phyloP scores from a whole-genome alignment of 2,797 vertebrate genomes.

The Gambelia wislizenii region DNA sequence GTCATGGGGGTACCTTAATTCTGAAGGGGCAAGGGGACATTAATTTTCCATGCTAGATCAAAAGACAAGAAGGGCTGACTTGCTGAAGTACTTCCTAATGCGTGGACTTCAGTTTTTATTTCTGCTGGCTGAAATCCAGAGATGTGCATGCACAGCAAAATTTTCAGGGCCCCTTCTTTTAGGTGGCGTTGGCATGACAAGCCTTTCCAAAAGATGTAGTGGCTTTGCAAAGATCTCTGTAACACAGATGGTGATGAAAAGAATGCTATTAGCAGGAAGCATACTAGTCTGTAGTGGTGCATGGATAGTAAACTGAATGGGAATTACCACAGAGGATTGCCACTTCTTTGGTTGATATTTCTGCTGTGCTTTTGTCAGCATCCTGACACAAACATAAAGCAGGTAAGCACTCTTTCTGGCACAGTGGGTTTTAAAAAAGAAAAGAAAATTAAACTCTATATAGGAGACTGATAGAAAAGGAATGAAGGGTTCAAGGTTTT shows the following conservation, averaged over 20 bases:
- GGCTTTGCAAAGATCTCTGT: neutral
- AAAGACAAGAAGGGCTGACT: neutral
- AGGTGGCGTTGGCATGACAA: neutral
- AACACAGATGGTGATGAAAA: neutral
- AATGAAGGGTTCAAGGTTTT: neutral
- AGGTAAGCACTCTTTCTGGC: neutral
- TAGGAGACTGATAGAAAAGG: neutral
- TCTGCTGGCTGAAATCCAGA: neutral
- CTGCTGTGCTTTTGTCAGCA: neutral
- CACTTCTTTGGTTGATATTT: neutral
- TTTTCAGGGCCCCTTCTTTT: neutral
- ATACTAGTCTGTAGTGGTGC: neutral
- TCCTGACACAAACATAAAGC: neutral
- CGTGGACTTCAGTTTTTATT: too few species aligned
- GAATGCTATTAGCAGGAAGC: neutral
- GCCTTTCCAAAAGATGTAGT: neutral
- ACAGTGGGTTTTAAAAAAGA: neutral
- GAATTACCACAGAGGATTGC: neutral
- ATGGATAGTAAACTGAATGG: neutral
- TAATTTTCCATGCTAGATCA: neutral
- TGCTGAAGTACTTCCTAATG: neutral
- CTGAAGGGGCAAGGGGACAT: neutral
- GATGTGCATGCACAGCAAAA: neutral
- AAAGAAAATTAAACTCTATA: neutral
- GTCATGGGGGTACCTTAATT: conserved; percentile 21